Evolutionary conservation across 2,797 vertebrate genomes (phyloP), one percentile per base, ranked within the genome.

Genomic region (Balearica regulorum): DNA sequence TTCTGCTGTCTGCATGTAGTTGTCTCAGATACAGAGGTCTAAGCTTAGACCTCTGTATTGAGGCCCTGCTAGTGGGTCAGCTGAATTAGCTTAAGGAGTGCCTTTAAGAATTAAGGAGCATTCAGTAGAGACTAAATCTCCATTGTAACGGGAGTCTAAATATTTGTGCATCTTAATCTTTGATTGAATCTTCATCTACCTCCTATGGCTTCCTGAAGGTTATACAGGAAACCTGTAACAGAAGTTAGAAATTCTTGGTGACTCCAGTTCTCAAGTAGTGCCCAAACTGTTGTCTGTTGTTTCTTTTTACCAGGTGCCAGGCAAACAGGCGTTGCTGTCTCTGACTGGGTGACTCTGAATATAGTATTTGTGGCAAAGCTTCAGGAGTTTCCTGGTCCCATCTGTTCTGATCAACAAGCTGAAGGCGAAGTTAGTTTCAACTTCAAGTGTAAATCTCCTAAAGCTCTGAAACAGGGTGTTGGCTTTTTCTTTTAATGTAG

Each of bases 21-120:
- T 82, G 69, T 66, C 44, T 87, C 11, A 4, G 65, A 51, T 87
- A 62, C 31, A 28, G 77, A 79, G 28, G 4, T 54, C 39, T 91
- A 33, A 68, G 65, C 35, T 94, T 51, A 60, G 76, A 66, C 17
- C 20, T 69, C 62, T 54, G 39, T 69, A 26, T 6, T 86, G 88
- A 81, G 49, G 57, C 62, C 31, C 54, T 87, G 4, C 61, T 62
- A 44, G 55, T 1, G 4, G 37, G 46, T 96, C 90, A 93, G 92
- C 70, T 83, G 81, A 91, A 55, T 81, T 93, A 79, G 66, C 62
- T 95, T 87, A 93, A 76, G 58, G 66, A 92, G 43, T 46, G 18
- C 53, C 83, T 92, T 93, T 89, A 65, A 87, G 87, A 94, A 84
- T 87, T 95, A 87, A 79, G 78, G 43, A 69, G 6, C 43, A 37